Percentiles rank a stretch among this genome's conserved stretches.
Conservation (phyloP, 2,113 vertebrate species). For the Pomatostomus ruficeps region DNA sequence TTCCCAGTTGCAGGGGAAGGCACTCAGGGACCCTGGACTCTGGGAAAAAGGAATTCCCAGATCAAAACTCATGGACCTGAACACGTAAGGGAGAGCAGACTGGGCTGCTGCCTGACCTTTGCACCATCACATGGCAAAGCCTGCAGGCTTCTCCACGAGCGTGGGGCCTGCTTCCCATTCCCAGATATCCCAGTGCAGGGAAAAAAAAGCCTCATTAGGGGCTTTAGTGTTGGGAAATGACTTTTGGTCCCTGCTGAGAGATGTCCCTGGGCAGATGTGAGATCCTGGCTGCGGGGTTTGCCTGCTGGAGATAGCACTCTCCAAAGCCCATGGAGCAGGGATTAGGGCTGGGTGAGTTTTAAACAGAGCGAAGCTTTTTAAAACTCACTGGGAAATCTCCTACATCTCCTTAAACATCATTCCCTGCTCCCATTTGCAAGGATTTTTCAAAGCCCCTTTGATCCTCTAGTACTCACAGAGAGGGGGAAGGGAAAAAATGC, state of each 20-base stretch:
- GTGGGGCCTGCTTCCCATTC: not conserved
- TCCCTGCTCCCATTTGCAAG: not conserved
- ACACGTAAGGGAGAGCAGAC: rapidly evolving
- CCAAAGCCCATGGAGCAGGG: not conserved
- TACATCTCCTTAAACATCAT: not conserved
- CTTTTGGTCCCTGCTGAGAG: not conserved
- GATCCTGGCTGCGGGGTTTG: not conserved
- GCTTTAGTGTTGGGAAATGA: not conserved
- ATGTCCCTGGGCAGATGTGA: not conserved
- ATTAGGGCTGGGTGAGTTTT: not conserved
- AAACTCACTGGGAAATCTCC: not conserved
- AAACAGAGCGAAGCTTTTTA: not conserved
- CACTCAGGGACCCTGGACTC: not conserved
- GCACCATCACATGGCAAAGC: not conserved
- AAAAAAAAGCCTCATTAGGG: not conserved
- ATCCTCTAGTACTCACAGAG: not conserved
- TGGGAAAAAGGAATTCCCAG: not conserved
- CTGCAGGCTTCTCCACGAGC: not conserved
- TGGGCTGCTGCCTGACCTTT: not conserved
- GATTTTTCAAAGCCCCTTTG: conserved; percentile 8
- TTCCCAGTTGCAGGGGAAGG: not conserved
- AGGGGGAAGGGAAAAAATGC: not conserved
- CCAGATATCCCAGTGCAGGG: not conserved
- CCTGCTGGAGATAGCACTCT: not conserved
- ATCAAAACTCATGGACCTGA: not conserved